phyloP scores from a whole-genome alignment of 1,140 invertebrate genomes.

The Himalopsyche phryganea region DNA sequence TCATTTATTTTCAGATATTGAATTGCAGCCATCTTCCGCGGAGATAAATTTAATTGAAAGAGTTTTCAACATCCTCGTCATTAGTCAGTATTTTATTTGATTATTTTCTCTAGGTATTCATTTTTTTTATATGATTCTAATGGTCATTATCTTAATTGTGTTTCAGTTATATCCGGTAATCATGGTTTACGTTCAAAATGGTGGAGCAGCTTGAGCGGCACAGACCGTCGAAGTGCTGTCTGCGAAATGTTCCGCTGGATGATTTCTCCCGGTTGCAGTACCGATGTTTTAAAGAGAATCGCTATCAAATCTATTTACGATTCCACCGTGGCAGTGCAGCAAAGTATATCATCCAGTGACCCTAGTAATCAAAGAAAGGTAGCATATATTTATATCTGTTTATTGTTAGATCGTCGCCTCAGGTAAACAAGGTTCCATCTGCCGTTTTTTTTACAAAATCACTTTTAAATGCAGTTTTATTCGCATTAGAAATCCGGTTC shows the following conservation, averaged over 20 bases:
- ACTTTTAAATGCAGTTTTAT: too few species aligned
- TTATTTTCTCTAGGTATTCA: not conserved
- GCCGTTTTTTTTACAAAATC: too few species aligned
- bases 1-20: constrained; percentile 22
- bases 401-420: too few species aligned
- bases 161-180: constrained; percentile 13
- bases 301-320: constrained; percentile 14
- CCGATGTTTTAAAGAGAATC: constrained; percentile 20
- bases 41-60: constrained; percentile 13
- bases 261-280: constrained; percentile 34
- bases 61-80: constrained; percentile 16
- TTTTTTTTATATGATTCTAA: not conserved
- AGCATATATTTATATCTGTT: not conserved
- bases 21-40: not conserved
- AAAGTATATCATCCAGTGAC: constrained; percentile 29
- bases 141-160: not conserved
- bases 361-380: constrained; percentile 31
- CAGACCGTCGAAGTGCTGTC: constrained; percentile 32
- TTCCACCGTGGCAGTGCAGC: not conserved
- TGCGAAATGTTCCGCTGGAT: constrained; percentile 44
- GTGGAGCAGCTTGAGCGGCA: constrained; percentile 34
- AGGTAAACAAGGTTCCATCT: too few species aligned
- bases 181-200: constrained; percentile 23
- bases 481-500: too few species aligned
- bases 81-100: constrained; percentile 10